Percentiles rank a stretch among this genome's conserved stretches.
Evolutionary conservation across 2,113 vertebrate genomes (phyloP).

Genomic region (Mohoua ochrocephala): DNA sequence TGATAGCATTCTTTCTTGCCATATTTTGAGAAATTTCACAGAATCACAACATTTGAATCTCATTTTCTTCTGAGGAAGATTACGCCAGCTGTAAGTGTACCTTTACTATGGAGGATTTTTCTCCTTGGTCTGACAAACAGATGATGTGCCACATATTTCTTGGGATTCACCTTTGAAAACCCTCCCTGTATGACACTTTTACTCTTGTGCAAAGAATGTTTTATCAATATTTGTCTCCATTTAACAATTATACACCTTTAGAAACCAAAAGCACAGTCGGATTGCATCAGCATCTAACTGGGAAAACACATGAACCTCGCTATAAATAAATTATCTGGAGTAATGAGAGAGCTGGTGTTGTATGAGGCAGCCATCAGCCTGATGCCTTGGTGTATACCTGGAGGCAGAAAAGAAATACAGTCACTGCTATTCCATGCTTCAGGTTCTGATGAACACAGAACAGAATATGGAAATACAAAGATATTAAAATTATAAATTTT

Average conservation of each 20-base stretch:
- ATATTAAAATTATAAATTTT: slow-evolving; percentile 56
- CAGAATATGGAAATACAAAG: slow-evolving; percentile 43
- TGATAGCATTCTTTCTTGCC: background rate
- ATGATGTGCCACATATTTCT: background rate
- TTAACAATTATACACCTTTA: background rate
- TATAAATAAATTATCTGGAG: slow-evolving; percentile 56
- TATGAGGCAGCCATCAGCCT: slow-evolving; percentile 6
- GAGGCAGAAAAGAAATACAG: slow-evolving; percentile 19
- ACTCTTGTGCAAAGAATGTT: background rate
- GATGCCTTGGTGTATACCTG: background rate
- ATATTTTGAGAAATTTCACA: background rate
- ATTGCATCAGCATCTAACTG: background rate
- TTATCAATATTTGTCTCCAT: background rate
- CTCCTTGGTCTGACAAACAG: background rate
- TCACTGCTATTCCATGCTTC: background rate
- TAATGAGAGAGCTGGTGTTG: background rate
- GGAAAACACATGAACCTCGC: background rate
- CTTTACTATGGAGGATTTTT: background rate
- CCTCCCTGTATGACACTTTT: background rate
- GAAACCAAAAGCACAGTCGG: background rate
- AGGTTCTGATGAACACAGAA: slow-evolving; percentile 2
- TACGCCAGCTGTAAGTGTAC: background rate
- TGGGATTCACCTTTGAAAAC: background rate
- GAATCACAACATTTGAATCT: background rate
- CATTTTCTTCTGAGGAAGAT: background rate